These are phyloP conservation scores for Drosophila albomicans DNA, from an alignment of 1,140 invertebrate genomes.

Conservation along the genomic window DNA sequence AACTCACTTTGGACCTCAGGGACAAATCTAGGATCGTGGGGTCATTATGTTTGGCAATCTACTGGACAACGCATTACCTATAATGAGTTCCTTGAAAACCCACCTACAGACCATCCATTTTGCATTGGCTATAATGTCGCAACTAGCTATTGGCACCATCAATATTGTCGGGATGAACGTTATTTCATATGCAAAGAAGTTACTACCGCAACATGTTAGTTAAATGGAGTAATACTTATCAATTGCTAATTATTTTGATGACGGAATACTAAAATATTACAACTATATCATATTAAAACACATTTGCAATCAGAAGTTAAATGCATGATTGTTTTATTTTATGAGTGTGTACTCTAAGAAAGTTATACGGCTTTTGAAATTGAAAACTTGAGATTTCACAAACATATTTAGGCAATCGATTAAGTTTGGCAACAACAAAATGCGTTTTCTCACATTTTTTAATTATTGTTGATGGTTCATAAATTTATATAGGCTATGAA, in stretches of 20 bases:
- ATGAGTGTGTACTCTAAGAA: too few relatives aligned
- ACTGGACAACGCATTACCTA: not conserved
- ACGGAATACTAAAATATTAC: not conserved
- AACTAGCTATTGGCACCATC: constrained; percentile 10
- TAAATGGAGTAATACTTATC: not conserved
- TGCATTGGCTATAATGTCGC: not conserved
- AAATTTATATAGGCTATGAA: too few relatives aligned
- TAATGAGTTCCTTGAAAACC: not conserved
- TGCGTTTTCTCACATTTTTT: too few relatives aligned
- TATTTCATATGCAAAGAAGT: constrained; percentile 34
- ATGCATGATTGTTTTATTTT: not conserved
- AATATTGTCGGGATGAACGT: constrained; percentile 8
- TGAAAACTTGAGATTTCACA: too few relatives aligned
- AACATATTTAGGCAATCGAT: too few relatives aligned
- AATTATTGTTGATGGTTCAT: too few relatives aligned
- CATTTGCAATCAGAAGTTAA: constrained; percentile 25
- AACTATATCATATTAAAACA: not conserved
- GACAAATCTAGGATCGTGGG: constrained; percentile 6
- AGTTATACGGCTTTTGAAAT: too few relatives aligned
- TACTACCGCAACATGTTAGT: not conserved
- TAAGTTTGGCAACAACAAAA: too few relatives aligned
- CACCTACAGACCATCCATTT: not conserved
- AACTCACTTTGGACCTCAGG: constrained; percentile 10
- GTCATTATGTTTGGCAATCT: constrained; percentile 13
- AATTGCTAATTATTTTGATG: not conserved